A percentile compares a stretch with the other conserved stretches of the same genome.
phyloP scores from a whole-genome alignment of 2,888 invertebrate species.

The Taphrorychus bicolor region DNA sequence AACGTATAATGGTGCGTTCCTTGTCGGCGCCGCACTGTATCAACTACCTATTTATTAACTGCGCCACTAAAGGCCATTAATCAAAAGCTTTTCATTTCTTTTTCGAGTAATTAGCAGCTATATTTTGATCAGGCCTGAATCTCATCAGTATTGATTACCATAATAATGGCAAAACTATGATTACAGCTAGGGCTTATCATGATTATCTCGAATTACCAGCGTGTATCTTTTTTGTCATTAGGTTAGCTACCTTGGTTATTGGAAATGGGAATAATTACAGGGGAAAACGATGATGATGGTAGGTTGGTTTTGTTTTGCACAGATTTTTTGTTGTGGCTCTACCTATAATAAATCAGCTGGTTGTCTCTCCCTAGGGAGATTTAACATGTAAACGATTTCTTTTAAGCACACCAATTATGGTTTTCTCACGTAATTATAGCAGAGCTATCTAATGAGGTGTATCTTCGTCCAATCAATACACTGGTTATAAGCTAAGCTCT shows the following conservation, averaged over 20 bases:
- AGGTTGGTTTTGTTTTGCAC: not conserved
- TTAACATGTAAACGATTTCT: no score
- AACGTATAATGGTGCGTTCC: not conserved
- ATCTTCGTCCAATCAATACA: no score
- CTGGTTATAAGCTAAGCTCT: no score
- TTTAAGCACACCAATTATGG: no score
- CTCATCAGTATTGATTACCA: conserved; percentile 7
- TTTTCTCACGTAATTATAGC: no score
- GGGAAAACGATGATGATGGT: not conserved
- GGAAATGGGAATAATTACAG: not conserved
- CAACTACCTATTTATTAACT: not conserved
- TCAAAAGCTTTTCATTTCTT: not conserved
- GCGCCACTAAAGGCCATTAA: not conserved
- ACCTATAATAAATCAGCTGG: not conserved
- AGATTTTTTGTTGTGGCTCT: not conserved
- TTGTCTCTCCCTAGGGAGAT: no score
- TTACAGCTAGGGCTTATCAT: not conserved
- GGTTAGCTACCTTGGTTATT: not conserved
- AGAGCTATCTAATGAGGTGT: no score
- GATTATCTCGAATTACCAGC: conserved; percentile 1
- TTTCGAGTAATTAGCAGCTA: not conserved
- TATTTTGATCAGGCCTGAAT: conserved; percentile 1
- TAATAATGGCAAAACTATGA: not conserved
- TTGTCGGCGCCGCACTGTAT: not conserved
- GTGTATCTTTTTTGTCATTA: not conserved